These are phyloP conservation scores for Ceratina calcarata DNA, from an alignment of 1,140 invertebrate species.

Conservation along the genomic window DNA sequence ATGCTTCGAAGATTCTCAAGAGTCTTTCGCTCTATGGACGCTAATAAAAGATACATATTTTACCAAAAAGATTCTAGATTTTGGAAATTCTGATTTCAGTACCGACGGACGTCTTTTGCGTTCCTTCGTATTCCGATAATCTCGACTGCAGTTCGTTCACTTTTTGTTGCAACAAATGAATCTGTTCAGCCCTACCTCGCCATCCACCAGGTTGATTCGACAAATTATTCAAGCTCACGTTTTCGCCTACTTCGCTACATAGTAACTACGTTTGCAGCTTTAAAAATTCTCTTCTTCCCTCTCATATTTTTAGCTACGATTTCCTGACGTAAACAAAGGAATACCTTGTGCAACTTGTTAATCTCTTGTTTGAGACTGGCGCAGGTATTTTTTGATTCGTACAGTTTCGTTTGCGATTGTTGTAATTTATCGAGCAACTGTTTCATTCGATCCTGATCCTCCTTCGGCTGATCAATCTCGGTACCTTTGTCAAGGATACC, in stretches of 20 bases:
- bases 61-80: no score
- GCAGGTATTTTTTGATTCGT: conserved; percentile 85
- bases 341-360: conserved; percentile 73
- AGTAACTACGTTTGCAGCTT: conserved; percentile 68
- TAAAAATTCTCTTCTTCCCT: conserved; percentile 9
- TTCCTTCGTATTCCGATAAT: conserved; percentile 71
- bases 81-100: neutral
- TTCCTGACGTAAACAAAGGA: neutral
- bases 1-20: conserved; percentile 76
- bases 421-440: conserved; percentile 83
- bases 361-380: conserved; percentile 84
- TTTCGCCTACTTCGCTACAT: conserved; percentile 82
- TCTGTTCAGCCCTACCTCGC: conserved; percentile 87
- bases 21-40: conserved; percentile 57
- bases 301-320: neutral
- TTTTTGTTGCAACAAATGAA: conserved; percentile 84
- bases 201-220: conserved; percentile 81
- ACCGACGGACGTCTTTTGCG: conserved; percentile 45
- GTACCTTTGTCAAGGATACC: conserved; percentile 62
- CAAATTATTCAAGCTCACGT: conserved; percentile 75
- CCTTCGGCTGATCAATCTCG: conserved; percentile 56
- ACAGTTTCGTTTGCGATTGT: conserved; percentile 83
- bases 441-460: conserved; percentile 79
- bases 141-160: conserved; percentile 84
- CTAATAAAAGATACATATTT: conserved; percentile 21